Conservation (phyloP, 2,113 vertebrate species). For the Athene noctua region DNA sequence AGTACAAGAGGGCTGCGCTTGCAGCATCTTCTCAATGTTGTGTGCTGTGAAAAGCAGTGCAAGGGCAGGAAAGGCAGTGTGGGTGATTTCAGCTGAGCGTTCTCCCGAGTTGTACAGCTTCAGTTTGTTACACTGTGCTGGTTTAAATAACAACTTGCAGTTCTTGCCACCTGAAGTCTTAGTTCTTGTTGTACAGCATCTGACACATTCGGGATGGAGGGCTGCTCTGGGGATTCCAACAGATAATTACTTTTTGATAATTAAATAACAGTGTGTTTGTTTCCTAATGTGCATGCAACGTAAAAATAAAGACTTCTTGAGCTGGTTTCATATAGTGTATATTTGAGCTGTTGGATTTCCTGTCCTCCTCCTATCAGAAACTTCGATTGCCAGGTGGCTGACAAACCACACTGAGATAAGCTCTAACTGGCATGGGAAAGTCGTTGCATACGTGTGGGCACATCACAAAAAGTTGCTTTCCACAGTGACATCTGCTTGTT, state of each 20-base stretch:
- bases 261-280: neutral
- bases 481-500: slow-evolving; percentile 33
- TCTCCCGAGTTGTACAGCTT: neutral
- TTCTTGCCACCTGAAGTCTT: neutral
- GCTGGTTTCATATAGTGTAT: neutral
- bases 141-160: neutral
- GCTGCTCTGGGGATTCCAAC: neutral
- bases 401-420: neutral
- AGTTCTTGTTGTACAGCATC: neutral
- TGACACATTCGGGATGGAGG: neutral
- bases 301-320: neutral
- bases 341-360: neutral
- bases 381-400: neutral
- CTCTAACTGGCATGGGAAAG: neutral
- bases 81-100: neutral
- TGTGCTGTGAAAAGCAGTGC: neutral
- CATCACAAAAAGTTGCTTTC: neutral
- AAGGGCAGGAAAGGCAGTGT: neutral
- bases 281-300: neutral
- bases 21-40: neutral
- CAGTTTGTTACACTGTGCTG: neutral
- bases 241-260: neutral
- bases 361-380: neutral
- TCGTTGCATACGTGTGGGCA: neutral
- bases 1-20: neutral